Conservation (phyloP, 2,113 vertebrate genomes). For the Aphelocoma coerulescens region DNA sequence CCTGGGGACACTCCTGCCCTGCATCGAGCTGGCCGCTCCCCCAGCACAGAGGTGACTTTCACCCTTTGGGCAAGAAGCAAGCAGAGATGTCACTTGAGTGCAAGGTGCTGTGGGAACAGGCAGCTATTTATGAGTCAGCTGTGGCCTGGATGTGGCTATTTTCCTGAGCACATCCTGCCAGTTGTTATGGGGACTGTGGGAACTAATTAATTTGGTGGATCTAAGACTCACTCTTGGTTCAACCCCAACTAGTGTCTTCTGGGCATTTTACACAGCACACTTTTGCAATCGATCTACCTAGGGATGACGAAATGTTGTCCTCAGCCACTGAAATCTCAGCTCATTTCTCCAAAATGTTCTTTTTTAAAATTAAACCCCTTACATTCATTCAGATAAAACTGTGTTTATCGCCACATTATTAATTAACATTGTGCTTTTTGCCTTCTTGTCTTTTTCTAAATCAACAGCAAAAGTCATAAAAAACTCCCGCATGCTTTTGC, state of each 20-base stretch:
- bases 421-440: conserved; percentile 77
- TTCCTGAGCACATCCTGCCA: not conserved
- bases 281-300: not conserved
- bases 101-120: not conserved
- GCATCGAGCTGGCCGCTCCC: not conserved
- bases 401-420: conserved; percentile 59
- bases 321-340: conserved; percentile 24
- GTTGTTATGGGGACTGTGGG: conserved; percentile 10
- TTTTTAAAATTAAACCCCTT: conserved; percentile 64
- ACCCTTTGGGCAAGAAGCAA: not conserved
- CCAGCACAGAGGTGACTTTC: not conserved
- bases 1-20: not conserved
- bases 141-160: conserved; percentile 1
- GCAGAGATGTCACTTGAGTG: not conserved
- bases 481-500: conserved; percentile 77
- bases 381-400: conserved; percentile 77
- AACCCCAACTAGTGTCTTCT: not conserved
- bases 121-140: not conserved
- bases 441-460: conserved; percentile 35
- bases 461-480: conserved; percentile 74
- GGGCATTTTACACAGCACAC: not conserved
- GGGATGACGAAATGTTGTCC: not conserved
- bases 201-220: conserved; percentile 17
- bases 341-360: conserved; percentile 79
- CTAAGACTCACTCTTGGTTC: not conserved